Evolutionary conservation across 2,113 vertebrate genomes (phyloP).

Genomic region (Nasalis larvatus): DNA sequence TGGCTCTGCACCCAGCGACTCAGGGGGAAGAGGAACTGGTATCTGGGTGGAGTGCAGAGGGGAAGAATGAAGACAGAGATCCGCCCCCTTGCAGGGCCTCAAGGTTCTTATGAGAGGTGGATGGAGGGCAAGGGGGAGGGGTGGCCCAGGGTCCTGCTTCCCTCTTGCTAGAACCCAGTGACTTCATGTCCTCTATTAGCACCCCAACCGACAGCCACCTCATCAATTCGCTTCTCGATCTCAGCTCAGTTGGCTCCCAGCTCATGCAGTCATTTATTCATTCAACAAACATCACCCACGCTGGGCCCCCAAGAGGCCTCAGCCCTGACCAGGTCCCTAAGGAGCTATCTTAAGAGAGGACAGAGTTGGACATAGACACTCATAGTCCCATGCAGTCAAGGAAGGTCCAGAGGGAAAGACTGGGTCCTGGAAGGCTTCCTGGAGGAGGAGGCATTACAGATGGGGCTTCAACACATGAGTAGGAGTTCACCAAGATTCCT

Average conservation of each 20-base stretch:
- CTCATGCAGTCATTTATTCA: background rate
- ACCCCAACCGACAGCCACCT: background rate
- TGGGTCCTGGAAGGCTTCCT: background rate
- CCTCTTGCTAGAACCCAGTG: background rate
- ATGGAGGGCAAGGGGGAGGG: background rate
- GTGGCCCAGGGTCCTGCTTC: background rate
- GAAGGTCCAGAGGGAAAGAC: background rate
- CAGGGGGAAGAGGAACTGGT: constrained; percentile 53
- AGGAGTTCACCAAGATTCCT: background rate
- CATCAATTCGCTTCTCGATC: background rate
- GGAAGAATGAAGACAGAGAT: background rate
- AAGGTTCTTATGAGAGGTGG: background rate
- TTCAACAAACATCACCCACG: background rate
- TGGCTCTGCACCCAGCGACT: background rate
- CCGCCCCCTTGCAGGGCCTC: background rate
- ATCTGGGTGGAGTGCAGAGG: background rate
- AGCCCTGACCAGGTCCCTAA: background rate
- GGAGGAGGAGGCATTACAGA: background rate
- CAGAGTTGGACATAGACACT: background rate
- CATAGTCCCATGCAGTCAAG: too few species aligned
- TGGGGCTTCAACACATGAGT: background rate
- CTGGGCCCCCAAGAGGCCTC: background rate
- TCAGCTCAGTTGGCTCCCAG: background rate
- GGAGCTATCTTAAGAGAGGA: background rate
- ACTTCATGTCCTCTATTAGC: background rate